Conservation (phyloP, 2,888 invertebrate genomes). For the Drosophila ezoana region DNA sequence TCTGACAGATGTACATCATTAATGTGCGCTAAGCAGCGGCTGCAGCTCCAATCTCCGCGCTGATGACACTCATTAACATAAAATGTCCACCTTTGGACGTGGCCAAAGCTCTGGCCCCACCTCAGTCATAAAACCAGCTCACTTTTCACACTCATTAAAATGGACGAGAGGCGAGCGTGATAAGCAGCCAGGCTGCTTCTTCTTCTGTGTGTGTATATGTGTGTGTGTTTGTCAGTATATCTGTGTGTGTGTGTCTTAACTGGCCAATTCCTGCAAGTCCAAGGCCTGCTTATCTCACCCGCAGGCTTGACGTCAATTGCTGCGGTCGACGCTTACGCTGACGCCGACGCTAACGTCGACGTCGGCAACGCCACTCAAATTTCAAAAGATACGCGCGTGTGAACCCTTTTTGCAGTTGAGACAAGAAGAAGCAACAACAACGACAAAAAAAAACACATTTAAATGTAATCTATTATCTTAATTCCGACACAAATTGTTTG, state of each 20-base stretch:
- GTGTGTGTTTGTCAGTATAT: conserved; percentile 8
- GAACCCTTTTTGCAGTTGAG: conserved; percentile 60
- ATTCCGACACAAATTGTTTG: conserved; percentile 80
- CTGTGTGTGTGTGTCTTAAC: conserved; percentile 29
- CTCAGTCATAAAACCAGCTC: conserved; percentile 70
- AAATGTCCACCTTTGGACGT: conserved; percentile 69
- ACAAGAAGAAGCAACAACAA: conserved; percentile 11
- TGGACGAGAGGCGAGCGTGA: conserved; percentile 47
- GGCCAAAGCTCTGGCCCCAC: conserved; percentile 15
- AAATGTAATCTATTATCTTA: conserved; percentile 82
- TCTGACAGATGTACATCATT: conserved; percentile 49
- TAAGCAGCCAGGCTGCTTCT: conserved; percentile 29
- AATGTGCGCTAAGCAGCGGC: conserved; percentile 12
- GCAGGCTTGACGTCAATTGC: conserved; percentile 11
- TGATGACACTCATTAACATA: conserved; percentile 79
- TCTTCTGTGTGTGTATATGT: conserved; percentile 13
- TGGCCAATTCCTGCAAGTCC: conserved; percentile 21
- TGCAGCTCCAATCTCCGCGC: conserved; percentile 58
- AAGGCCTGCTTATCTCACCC: conserved; percentile 31
- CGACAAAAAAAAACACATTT: conserved; percentile 62
- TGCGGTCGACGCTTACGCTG: not conserved
- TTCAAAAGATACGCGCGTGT: conserved; percentile 44
- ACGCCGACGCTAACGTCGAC: conserved; percentile 2
- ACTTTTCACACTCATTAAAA: conserved; percentile 80
- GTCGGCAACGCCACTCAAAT: conserved; percentile 58